phyloP scores from a whole-genome alignment of 2,113 vertebrate species.

The Acanthisitta chloris region DNA sequence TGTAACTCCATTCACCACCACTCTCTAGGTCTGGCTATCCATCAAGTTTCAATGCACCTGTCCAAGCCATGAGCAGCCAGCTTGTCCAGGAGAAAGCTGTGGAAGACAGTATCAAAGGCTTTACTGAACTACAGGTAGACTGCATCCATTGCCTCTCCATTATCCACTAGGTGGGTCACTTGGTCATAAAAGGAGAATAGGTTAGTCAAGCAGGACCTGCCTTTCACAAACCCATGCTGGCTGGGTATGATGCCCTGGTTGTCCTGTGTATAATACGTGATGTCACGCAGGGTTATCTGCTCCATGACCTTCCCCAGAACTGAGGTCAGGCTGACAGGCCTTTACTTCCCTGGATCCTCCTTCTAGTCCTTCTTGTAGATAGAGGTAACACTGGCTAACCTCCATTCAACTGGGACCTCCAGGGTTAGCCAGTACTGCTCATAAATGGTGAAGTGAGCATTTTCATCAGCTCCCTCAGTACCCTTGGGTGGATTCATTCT shows the following conservation, averaged over 20 bases:
- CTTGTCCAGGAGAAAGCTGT: background rate
- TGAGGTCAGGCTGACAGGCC: background rate
- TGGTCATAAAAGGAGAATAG: background rate
- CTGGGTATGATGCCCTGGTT: too few relatives aligned
- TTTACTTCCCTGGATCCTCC: background rate
- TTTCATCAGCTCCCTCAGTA: background rate
- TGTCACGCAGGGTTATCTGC: background rate
- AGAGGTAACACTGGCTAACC: background rate
- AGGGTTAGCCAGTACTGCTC: background rate
- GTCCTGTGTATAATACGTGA: accelerated
- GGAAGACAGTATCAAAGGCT: accelerated
- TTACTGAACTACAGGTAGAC: background rate
- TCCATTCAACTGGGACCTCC: background rate
- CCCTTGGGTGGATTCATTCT: background rate
- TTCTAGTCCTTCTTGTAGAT: background rate
- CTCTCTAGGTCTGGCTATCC: background rate
- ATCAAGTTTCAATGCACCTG: accelerated
- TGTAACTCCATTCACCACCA: accelerated
- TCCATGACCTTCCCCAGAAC: background rate
- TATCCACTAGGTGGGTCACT: background rate
- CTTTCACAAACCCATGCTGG: background rate
- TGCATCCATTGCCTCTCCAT: background rate
- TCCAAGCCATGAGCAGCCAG: background rate
- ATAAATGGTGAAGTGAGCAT: background rate
- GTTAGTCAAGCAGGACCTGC: background rate